Evolutionary conservation across 2,797 vertebrate species (phyloP), one percentile per base, ranked within the genome.

Genomic region (Eupleurogrammus muticus): DNA sequence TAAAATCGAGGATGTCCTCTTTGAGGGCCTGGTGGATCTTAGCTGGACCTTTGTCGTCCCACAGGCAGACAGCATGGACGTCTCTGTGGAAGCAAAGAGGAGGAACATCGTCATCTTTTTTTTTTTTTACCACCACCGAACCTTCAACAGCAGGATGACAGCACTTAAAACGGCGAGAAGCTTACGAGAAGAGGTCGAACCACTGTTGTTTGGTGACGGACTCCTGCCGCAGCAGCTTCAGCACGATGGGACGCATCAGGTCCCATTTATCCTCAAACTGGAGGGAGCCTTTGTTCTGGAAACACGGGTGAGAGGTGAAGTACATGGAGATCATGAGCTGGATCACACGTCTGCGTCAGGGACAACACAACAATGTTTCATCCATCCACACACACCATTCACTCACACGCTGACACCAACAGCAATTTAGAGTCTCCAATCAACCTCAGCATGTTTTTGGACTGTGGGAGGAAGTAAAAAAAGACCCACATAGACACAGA

Each of bases 191-290:
- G 24, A 99, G 92, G 93, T 99, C 98, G 65, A 99, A 99, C 98
- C 98, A 99, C 73, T 99, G 98, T 78, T 99, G 98, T 76, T 99
- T 99, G 3, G 96, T 99, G 89, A 99, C 97, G 35, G 96, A 97
- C 93, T 99, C 98, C 84, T 99, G 98, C 74, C 98, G 96, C 77
- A 99, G 95, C 89, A 99, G 95, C 91, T 99, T 99, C 89, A 99
- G 89, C 69, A 99, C 97, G 0, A 99, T 99, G 23, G 98, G 98
- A 53, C 97, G 96, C 98, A 99, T 99, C 87, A 96, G 95, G 90
- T 99, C 97, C 98, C 97, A 99, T 93, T 99, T 99, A 90, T 99
- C 97, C 94, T 99, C 97, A 94, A 99, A 99, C 68, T 99, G 98
- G 91, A 99, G 97, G 57, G 98, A 97, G 88, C 98, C 98, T 95